These are phyloP conservation scores for Cercopithecus mona DNA, from an alignment of 2,113 vertebrate species.

Conservation along the genomic window DNA sequence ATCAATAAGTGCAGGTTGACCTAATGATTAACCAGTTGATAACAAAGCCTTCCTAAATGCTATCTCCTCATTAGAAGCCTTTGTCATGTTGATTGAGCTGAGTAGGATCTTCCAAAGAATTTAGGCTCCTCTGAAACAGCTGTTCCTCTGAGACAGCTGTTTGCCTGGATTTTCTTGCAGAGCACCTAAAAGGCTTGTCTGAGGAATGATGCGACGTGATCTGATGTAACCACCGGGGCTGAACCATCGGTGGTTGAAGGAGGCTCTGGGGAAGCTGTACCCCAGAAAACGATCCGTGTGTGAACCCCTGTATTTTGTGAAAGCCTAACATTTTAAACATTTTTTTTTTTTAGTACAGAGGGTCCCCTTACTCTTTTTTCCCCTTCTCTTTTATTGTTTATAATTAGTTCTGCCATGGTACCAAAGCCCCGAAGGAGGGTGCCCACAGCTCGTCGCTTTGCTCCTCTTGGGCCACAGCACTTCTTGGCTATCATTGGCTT, in stretches of 20 bases:
- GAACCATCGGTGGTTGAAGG: background rate
- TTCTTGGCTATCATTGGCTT: background rate
- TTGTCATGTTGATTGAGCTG: background rate
- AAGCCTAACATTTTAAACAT: background rate
- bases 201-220: background rate
- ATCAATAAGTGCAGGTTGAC: background rate
- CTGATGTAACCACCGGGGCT: fast-evolving
- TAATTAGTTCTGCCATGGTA: background rate
- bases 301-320: fast-evolving
- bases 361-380: no score
- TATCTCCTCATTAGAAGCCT: slow-evolving; percentile 9
- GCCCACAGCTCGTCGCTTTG: fast-evolving
- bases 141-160: background rate
- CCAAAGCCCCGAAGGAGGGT: background rate
- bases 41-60: background rate
- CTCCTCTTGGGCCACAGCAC: background rate
- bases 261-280: background rate
- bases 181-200: background rate
- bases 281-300: fast-evolving
- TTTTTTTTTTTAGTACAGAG: background rate
- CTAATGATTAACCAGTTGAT: slow-evolving; percentile 52
- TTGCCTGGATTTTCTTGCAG: background rate
- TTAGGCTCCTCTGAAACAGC: background rate
- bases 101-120: background rate
- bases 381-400: background rate